phyloP scores from a whole-genome alignment of 2,888 invertebrate genomes.

The Agapostemon virescens region DNA sequence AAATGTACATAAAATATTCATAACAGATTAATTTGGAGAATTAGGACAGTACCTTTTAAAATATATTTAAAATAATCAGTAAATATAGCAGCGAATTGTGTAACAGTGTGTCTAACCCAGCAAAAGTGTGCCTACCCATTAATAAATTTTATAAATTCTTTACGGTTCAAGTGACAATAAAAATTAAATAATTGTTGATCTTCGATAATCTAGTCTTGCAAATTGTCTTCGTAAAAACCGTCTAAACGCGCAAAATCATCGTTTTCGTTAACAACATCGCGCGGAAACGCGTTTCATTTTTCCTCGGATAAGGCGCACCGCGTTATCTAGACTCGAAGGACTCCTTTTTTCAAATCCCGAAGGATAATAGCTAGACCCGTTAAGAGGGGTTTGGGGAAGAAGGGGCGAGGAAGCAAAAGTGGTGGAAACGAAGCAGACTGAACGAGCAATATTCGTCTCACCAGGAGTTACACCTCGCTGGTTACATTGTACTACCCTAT shows the following conservation, averaged over 20 bases:
- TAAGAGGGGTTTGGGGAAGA: neutral
- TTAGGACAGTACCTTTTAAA: too few species aligned
- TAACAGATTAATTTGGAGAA: too few species aligned
- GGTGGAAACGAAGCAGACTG: constrained; percentile 45
- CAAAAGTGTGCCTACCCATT: too few species aligned
- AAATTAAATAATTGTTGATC: too few species aligned
- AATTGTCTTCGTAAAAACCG: neutral
- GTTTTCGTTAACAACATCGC: neutral
- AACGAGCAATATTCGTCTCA: constrained; percentile 66
- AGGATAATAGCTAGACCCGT: constrained; percentile 38
- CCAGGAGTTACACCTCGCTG: constrained; percentile 69
- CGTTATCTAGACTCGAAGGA: constrained; percentile 13
- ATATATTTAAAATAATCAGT: too few species aligned
- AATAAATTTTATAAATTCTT: too few species aligned
- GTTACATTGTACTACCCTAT: constrained; percentile 69
- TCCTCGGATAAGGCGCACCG: constrained; percentile 7
- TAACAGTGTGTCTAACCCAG: too few species aligned
- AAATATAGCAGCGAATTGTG: too few species aligned
- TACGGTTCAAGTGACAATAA: too few species aligned
- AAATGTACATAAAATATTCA: too few species aligned
- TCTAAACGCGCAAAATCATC: neutral
- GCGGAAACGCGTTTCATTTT: neutral
- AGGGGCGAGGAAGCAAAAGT: constrained; percentile 24
- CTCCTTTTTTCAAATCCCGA: constrained; percentile 23
- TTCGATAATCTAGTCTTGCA: neutral